These are phyloP conservation scores for Protaetia brevitarsis DNA, from an alignment of 1,140 invertebrate genomes.

Conservation along the genomic window DNA sequence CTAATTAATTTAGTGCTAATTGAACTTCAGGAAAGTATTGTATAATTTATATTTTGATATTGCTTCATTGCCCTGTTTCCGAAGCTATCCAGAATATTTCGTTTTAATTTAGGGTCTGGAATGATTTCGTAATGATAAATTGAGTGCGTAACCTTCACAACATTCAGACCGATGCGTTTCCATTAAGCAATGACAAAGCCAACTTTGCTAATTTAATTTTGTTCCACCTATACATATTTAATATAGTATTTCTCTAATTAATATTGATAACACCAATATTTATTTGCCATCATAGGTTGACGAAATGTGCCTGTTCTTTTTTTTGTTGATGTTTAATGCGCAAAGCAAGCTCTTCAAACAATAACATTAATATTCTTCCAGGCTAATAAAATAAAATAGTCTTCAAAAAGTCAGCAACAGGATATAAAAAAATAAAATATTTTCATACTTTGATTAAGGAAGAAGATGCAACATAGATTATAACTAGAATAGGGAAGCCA, in stretches of 20 bases:
- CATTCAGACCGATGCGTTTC: neutral
- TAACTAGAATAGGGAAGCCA: no score
- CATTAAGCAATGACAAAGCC: neutral
- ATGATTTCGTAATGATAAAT: conserved; percentile 12
- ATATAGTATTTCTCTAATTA: conserved; percentile 9
- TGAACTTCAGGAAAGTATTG: conserved; percentile 18
- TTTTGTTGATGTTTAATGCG: no score
- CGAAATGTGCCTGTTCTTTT: no score
- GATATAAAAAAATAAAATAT: no score
- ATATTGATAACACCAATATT: neutral
- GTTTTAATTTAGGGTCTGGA: conserved; percentile 20
- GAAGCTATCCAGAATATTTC: neutral
- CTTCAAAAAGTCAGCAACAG: no score
- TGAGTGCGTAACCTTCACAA: neutral
- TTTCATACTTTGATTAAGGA: no score
- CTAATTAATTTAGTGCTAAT: conserved; percentile 24
- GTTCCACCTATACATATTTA: neutral
- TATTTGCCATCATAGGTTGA: no score
- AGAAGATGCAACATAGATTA: no score
- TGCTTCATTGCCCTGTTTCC: neutral
- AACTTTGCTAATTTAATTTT: neutral
- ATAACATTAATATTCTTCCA: no score
- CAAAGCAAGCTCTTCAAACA: no score
- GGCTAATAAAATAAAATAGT: no score
- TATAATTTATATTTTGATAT: conserved; percentile 15